Evolutionary conservation across 2,797 vertebrate genomes (phyloP), one percentile per base, ranked within the genome.

Genomic region (Lophius americanus): DNA sequence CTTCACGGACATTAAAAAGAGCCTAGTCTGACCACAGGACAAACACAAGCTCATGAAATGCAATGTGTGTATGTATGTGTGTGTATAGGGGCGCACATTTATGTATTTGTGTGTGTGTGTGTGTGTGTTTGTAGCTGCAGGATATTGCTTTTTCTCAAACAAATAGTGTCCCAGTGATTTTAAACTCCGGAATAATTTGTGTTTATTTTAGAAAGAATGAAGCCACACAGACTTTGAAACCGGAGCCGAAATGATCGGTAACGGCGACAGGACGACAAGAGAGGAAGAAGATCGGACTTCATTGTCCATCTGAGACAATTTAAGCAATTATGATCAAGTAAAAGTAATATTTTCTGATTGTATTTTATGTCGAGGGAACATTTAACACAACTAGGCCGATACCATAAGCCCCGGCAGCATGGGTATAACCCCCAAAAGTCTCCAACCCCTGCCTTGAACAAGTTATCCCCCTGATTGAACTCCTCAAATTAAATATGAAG

Each of bases 1-100:
- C 85, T 89, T 86, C 82, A 89, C 49, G 75, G 89, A 89, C 91
- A 92, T 92, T 92, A 90, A 92, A 92, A 91, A 83, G 87, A 83
- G 89, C 85, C 83, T 53, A 57, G 63, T 76, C 68, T 53, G 80
- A 87, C 90, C 92, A 83, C 87, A 91, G 89, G 84, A 81, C 88
- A 92, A 91, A 92, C 85, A 93, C 83, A 82, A 75, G 87, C 81
- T 80, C 73, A 82, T 89, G 90, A 88, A 92, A 85, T 74, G 79
- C 64, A 76, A 46, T 77, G 76, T 78, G 79, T 84, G 57, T 72
- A 47, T 68, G 60, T 76, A 57, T 70, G 52, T 68, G 51, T 77
- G 61, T 67, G 37, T 57, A 42, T 73, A 74, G 54, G 65, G 54
- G 62, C 0, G 9, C 65, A 54, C 57, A 36, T 74, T 60, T 67